Evolutionary conservation across 2,113 vertebrate species (phyloP), one percentile per base, ranked within the genome.

Genomic region (Atrichornis clamosus): DNA sequence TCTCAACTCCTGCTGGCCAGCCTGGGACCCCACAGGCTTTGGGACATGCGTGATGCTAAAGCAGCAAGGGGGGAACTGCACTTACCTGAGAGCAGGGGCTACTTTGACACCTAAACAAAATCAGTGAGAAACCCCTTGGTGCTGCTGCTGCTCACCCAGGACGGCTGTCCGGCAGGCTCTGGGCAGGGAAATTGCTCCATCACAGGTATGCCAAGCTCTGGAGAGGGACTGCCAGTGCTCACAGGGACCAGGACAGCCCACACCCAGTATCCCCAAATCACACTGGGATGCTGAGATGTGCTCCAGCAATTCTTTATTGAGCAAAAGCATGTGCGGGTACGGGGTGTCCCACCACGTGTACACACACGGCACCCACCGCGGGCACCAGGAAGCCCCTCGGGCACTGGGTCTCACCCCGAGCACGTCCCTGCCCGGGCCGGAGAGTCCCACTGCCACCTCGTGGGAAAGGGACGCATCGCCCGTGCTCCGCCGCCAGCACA

Each of bases 391-490:
- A 50, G 16, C 49, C 41, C 65, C 55, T 47, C 2, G 11, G 50
- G 74, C 56, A 20, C 39, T 5, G 11, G 20, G 59, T 70, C n/a
- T 32, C 89, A 35, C 41, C 47, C 84, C 5, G 8, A 90, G 86
- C 73, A 50, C 60, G 42, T 26, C 68, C 87, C 69, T 56, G 84
- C 50, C 70, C 52, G 86, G 89, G 76, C 77, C 35, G 68, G 96
- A 96, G 93, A 91, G 91, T 60, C 90, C 62, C 74, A 87, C 49
- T 95, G 95, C 97, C 97, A 97, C 96, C 97, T 97, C 89, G 97
- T 89, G 97, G 97, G 84, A 58, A 58, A 84, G 90, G 93, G 33
- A 79, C 3, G 87, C 53, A 78, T 89, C 65, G 70, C 80, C 87
- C 62, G 73, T 7, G 53, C 88, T 70, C 16, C 30, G 42, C 95